These are phyloP conservation scores for Cephalotes varians DNA, from an alignment of 2,888 invertebrate species.

Conservation along the genomic window DNA sequence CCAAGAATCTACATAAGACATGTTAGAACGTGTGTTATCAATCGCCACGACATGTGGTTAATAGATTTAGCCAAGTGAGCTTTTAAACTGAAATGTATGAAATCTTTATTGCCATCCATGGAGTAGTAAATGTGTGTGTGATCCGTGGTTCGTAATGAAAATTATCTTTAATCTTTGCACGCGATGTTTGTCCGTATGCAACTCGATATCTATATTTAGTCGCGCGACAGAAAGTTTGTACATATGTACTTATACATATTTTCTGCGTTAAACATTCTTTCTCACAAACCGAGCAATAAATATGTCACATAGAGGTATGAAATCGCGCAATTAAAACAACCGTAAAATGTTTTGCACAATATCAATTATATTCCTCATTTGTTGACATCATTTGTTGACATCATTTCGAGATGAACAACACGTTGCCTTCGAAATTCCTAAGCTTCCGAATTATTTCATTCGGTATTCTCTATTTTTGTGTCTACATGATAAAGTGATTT, in stretches of 20 bases:
- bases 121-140: constrained; percentile 67
- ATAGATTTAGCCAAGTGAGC: constrained; percentile 58
- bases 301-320: constrained; percentile 3
- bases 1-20: constrained; percentile 3
- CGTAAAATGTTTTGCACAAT: neutral
- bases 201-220: neutral
- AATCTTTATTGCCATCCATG: constrained; percentile 68
- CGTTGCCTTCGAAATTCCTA: neutral
- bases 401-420: neutral
- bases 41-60: constrained; percentile 28
- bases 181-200: constrained; percentile 16
- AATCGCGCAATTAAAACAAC: constrained; percentile 20
- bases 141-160: constrained; percentile 66
- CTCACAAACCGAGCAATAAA: neutral
- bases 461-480: neutral
- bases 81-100: constrained; percentile 61
- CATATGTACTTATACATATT: neutral
- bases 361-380: neutral
- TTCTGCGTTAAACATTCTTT: neutral
- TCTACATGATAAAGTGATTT: constrained; percentile 54
- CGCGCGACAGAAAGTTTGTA: neutral
- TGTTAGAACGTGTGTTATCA: constrained; percentile 55
- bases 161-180: constrained; percentile 68
- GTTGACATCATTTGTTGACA: neutral
- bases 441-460: constrained; percentile 3